phyloP scores from a whole-genome alignment of 2,113 vertebrate genomes.

The Heloderma charlesbogerti region DNA sequence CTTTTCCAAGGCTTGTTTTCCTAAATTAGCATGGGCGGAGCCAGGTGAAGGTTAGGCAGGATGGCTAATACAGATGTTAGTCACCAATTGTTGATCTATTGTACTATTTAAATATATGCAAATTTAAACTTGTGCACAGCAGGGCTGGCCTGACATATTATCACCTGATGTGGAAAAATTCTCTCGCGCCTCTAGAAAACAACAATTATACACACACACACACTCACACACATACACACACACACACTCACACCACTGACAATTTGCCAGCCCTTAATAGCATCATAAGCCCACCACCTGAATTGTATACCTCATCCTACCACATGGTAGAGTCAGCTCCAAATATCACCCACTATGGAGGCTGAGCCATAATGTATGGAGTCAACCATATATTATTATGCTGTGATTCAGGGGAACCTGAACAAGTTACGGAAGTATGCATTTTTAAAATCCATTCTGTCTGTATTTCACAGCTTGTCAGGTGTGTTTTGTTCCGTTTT shows the following conservation, averaged over 20 bases:
- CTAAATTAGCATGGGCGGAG: background rate
- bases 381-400: background rate
- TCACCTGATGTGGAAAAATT: too few species aligned
- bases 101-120: background rate
- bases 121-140: background rate
- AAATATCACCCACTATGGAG: background rate
- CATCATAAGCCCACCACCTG: background rate
- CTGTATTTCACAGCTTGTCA: too few species aligned
- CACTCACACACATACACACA: too few species aligned
- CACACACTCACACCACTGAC: too few species aligned
- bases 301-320: too few species aligned
- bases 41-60: background rate
- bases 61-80: background rate
- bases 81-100: background rate
- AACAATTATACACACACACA: too few species aligned
- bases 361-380: background rate
- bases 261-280: background rate
- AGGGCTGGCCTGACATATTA: background rate
- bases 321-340: too few species aligned
- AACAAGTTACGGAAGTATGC: background rate
- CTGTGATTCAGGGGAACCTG: slow-evolving; percentile 26
- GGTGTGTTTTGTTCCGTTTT: too few species aligned
- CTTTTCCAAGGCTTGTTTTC: background rate
- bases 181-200: background rate
- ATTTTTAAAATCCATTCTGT: too few species aligned